These are phyloP conservation scores for Vireo griseus DNA, from an alignment of 2,797 vertebrate species.

Conservation along the genomic window DNA sequence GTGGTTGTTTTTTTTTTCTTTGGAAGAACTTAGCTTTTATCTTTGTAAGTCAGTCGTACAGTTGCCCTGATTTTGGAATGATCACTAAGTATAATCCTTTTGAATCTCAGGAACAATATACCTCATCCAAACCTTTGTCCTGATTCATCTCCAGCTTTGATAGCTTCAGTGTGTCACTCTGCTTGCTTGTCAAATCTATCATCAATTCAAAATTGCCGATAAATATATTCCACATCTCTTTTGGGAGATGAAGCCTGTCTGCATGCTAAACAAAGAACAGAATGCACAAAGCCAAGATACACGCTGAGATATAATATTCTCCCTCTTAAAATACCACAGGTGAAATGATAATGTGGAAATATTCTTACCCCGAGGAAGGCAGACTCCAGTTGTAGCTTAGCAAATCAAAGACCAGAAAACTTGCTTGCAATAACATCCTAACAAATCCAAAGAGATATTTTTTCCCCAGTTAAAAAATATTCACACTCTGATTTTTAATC, in stretches of 20 bases:
- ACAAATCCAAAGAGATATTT: constrained; percentile 63
- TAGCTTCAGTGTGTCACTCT: not conserved
- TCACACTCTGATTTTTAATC: constrained; percentile 54
- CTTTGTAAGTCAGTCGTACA: not conserved
- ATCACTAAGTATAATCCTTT: constrained; percentile 19
- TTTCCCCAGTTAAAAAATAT: constrained; percentile 59
- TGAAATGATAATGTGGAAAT: constrained; percentile 58
- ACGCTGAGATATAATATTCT: not conserved
- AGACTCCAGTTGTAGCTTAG: constrained; percentile 73
- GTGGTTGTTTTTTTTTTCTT: not conserved
- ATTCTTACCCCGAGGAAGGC: constrained; percentile 74
- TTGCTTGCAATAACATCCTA: constrained; percentile 74
- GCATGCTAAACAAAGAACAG: constrained; percentile 45
- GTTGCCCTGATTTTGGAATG: constrained; percentile 30
- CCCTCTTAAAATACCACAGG: constrained; percentile 34
- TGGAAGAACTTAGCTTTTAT: constrained; percentile 20
- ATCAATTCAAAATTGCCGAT: constrained; percentile 37
- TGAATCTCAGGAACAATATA: constrained; percentile 46
- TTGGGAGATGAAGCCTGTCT: constrained; percentile 34
- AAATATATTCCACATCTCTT: constrained; percentile 48
- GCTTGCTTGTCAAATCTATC: constrained; percentile 42
- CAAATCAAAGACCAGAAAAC: constrained; percentile 75
- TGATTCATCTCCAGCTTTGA: constrained; percentile 39
- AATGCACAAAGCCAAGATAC: constrained; percentile 5
- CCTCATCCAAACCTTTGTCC: constrained; percentile 57